Conservation (phyloP, 2,797 vertebrate genomes). For the Sebastes jordani region DNA sequence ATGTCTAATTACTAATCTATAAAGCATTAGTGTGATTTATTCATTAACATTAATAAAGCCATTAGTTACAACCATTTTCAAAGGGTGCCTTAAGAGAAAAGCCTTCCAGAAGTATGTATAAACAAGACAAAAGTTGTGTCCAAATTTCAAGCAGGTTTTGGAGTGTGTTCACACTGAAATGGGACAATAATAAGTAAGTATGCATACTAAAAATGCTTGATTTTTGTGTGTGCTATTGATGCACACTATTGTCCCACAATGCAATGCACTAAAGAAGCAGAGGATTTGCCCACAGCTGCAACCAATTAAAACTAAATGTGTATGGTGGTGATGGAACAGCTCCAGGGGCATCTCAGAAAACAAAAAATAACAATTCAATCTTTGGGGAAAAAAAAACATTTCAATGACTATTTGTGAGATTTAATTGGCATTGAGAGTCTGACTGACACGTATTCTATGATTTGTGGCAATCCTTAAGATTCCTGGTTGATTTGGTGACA, state of each 20-base stretch:
- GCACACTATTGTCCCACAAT: not conserved
- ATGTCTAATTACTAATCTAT: not conserved
- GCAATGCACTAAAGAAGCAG: not conserved
- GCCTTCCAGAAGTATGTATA: not conserved
- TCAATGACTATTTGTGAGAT: not conserved
- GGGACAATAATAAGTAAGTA: not conserved
- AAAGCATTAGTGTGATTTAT: no score
- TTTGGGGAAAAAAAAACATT: not conserved
- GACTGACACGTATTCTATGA: not conserved
- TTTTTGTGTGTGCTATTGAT: not conserved
- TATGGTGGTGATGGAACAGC: not conserved
- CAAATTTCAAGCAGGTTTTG: not conserved
- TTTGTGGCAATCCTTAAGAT: not conserved
- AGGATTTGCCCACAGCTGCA: conserved; percentile 3
- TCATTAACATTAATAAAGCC: no score
- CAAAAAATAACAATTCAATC: not conserved
- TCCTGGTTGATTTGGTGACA: no score
- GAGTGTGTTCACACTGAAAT: not conserved
- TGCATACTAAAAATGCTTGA: not conserved
- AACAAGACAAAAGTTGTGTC: not conserved
- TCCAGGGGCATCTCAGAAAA: not conserved
- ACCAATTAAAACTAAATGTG: not conserved
- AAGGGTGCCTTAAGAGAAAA: not conserved
- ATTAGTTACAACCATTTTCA: no score
- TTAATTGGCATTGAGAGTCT: not conserved